These are phyloP conservation scores for Tichodroma muraria DNA, from an alignment of 2,113 vertebrate species.

Conservation along the genomic window DNA sequence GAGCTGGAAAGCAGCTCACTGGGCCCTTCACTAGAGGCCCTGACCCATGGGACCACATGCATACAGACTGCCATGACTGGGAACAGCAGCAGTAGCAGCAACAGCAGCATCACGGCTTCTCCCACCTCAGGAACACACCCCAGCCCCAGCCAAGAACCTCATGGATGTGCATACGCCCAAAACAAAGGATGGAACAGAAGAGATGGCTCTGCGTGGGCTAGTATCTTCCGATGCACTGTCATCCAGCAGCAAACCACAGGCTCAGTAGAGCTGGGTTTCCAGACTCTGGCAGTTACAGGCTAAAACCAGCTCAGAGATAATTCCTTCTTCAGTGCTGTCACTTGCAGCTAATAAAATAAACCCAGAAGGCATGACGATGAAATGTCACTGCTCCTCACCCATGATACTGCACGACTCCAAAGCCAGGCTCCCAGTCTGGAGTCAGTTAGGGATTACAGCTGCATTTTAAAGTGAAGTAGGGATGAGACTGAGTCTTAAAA, in stretches of 20 bases:
- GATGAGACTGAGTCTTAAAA: neutral
- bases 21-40: neutral
- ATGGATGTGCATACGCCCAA: neutral
- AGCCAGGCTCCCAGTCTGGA: neutral
- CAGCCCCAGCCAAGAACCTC: neutral
- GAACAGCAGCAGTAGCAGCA: neutral
- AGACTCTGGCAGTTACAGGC: neutral
- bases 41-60: neutral
- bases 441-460: neutral
- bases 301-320: constrained; percentile 3
- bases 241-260: neutral
- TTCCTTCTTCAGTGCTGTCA: constrained; percentile 1
- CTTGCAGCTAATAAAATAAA: constrained; percentile 20
- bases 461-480: neutral
- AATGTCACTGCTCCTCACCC: neutral
- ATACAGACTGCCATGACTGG: rapidly evolving
- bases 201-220: neutral
- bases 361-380: neutral
- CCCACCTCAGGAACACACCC: neutral
- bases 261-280: neutral
- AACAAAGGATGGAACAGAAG: constrained; percentile 26
- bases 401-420: neutral
- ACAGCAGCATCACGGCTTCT: neutral
- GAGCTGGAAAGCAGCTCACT: neutral
- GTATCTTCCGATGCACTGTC: constrained; percentile 59